phyloP scores from a whole-genome alignment of 2,113 vertebrate genomes.

The Poecile atricapillus region DNA sequence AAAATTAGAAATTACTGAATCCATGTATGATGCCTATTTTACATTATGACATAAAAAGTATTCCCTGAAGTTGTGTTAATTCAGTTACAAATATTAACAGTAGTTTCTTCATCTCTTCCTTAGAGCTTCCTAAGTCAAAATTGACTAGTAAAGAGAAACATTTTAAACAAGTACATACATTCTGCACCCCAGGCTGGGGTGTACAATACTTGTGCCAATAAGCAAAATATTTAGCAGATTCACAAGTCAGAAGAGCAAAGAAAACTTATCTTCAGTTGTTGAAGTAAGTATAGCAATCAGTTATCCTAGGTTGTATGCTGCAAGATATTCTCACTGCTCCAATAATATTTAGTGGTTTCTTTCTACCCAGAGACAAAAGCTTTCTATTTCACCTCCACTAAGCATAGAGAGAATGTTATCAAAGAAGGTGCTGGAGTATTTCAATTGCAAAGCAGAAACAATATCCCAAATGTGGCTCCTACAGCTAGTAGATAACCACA shows the following conservation, averaged over 20 bases:
- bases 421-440: background rate
- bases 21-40: background rate
- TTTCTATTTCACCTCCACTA: background rate
- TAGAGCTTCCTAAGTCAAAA: background rate
- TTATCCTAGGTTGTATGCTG: background rate
- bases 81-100: background rate
- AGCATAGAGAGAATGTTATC: background rate
- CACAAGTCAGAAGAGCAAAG: background rate
- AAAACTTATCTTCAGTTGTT: background rate
- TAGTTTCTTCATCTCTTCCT: background rate
- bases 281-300: background rate
- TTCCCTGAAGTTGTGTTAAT: background rate
- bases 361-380: background rate
- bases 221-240: background rate
- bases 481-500: background rate
- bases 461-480: background rate
- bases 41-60: background rate
- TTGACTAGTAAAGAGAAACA: background rate
- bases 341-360: background rate
- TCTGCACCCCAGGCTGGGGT: background rate
- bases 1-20: background rate
- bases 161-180: background rate
- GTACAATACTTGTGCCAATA: background rate
- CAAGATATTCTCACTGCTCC: background rate
- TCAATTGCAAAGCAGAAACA: background rate